phyloP scores from a whole-genome alignment of 2,797 vertebrate genomes.

The Parambassis ranga region DNA sequence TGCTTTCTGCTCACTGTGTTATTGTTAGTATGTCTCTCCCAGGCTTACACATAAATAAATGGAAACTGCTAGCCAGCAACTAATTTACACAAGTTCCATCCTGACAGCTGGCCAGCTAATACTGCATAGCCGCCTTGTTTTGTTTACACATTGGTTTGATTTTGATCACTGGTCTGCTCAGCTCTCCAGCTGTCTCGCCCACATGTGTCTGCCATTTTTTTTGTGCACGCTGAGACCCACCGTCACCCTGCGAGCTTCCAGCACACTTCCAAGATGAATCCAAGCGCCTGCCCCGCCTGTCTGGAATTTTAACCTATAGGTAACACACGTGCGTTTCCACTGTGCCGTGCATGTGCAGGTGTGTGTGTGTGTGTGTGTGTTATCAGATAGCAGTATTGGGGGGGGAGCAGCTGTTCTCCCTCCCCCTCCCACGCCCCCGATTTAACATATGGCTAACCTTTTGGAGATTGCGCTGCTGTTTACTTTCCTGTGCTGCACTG shows the following conservation, averaged over 20 bases:
- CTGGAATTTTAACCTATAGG: neutral
- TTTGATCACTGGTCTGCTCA: conserved; percentile 77
- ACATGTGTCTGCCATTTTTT: conserved; percentile 51
- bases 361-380: conserved; percentile 19
- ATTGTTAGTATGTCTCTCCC: neutral
- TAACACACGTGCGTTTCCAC: neutral
- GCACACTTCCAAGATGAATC: neutral
- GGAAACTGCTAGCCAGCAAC: conserved; percentile 31
- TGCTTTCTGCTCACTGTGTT: conserved; percentile 5
- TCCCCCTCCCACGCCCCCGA: conserved; percentile 65
- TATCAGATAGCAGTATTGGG: conserved; percentile 46
- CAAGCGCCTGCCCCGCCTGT: neutral
- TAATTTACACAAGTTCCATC: conserved; percentile 42
- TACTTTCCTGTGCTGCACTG: conserved; percentile 72
- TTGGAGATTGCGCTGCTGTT: conserved; percentile 77
- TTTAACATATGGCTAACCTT: conserved; percentile 83
- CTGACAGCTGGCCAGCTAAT: conserved; percentile 66
- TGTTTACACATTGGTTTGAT: conserved; percentile 73
- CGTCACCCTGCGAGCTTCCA: neutral
- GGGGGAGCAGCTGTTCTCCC: conserved; percentile 58
- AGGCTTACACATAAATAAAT: conserved; percentile 5
- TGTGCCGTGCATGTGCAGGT: neutral
- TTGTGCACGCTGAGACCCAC: neutral
- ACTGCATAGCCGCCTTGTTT: conserved; percentile 50
- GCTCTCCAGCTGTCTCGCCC: conserved; percentile 75